Evolutionary conservation across 2,888 invertebrate genomes (phyloP).

Genomic region (Biston betularia): DNA sequence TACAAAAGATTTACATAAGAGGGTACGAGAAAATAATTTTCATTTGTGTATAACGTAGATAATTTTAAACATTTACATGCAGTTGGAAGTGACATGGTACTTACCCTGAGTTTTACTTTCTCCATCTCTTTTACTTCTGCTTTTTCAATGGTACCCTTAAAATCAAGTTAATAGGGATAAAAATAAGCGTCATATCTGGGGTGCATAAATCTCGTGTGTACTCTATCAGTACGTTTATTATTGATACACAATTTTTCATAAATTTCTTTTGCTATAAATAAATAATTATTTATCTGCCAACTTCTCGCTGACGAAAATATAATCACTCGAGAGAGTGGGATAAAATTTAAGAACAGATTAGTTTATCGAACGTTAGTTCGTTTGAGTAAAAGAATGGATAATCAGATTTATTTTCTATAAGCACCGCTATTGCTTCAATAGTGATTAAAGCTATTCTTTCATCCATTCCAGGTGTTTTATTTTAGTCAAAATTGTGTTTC

Average conservation of each 20-base stretch:
- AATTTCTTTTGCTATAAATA: neutral
- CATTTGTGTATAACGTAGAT: constrained; percentile 26
- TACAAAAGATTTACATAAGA: constrained; percentile 54
- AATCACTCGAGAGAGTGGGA: no score
- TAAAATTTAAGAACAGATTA: no score
- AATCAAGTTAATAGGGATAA: constrained; percentile 65
- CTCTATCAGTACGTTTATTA: constrained; percentile 18
- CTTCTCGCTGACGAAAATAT: no score
- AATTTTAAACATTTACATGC: constrained; percentile 47
- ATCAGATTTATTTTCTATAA: no score
- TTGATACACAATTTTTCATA: constrained; percentile 31
- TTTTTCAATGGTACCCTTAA: constrained; percentile 77
- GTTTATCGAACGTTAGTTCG: no score
- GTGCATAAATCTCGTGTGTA: constrained; percentile 42
- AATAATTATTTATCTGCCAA: no score
- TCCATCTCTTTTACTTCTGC: constrained; percentile 68
- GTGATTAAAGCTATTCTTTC: no score
- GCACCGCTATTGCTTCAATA: neutral
- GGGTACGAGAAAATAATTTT: constrained; percentile 42
- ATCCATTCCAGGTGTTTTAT: neutral
- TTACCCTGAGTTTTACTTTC: constrained; percentile 81
- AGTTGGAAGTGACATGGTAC: constrained; percentile 49
- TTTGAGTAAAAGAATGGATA: no score
- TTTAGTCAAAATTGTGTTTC: constrained; percentile 37
- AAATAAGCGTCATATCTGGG: constrained; percentile 64